These are phyloP conservation scores for Drosophila pseudoobscura DNA, from an alignment of 1,140 invertebrate genomes.

Conservation along the genomic window DNA sequence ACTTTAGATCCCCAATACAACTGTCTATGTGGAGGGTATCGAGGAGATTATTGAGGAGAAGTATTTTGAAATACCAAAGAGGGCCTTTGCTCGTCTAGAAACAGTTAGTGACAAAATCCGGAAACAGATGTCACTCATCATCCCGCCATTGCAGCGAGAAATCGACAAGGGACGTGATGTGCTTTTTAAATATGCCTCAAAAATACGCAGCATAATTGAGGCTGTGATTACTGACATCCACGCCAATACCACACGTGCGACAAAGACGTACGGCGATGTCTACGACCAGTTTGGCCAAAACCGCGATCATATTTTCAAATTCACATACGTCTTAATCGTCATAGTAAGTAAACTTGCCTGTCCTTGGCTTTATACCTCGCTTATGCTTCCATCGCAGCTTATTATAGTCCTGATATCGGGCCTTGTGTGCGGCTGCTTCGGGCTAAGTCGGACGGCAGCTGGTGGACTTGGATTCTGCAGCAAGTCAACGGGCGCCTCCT, in stretches of 20 bases:
- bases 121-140: not conserved
- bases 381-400: constrained; percentile 28
- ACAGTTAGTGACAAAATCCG: constrained; percentile 18
- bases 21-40: constrained; percentile 18
- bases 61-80: constrained; percentile 6
- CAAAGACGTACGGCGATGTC: constrained; percentile 56
- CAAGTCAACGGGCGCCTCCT: constrained; percentile 91
- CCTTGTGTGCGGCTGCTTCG: constrained; percentile 93
- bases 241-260: constrained; percentile 28
- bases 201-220: constrained; percentile 35
- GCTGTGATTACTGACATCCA: constrained; percentile 46
- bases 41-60: constrained; percentile 10
- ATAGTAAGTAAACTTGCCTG: constrained; percentile 59
- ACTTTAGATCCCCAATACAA: constrained; percentile 36
- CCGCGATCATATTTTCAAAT: constrained; percentile 56
- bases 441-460: constrained; percentile 91
- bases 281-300: constrained; percentile 46
- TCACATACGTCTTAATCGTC: constrained; percentile 84
- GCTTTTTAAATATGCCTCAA: too few species aligned
- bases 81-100: constrained; percentile 11
- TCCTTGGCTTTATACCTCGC: too few species aligned
- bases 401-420: constrained; percentile 86
- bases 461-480: constrained; percentile 90
- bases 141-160: too few species aligned
- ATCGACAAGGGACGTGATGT: too few species aligned